Evolutionary conservation across 2,797 vertebrate species (phyloP).

Genomic region (Orientallactaga sibirica): DNA sequence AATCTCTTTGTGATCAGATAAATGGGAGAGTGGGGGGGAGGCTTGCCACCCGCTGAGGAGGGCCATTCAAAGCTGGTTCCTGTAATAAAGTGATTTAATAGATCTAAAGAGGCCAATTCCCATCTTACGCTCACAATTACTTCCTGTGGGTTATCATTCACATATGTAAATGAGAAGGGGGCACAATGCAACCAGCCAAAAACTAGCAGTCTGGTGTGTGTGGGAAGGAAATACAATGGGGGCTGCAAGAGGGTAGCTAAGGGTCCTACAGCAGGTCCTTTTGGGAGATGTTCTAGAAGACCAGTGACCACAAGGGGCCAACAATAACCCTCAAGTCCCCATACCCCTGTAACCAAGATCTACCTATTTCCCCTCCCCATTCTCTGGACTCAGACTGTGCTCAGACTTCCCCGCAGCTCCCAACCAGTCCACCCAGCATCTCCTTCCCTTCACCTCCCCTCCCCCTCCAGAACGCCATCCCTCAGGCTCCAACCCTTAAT

Average conservation of each 20-base stretch:
- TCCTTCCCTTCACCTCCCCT: conserved; percentile 64
- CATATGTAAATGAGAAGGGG: conserved; percentile 88
- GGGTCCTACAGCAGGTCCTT: neutral
- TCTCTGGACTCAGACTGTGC: neutral
- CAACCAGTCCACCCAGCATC: conserved; percentile 67
- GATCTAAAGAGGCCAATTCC: conserved; percentile 91
- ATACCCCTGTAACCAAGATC: neutral
- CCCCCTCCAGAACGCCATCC: conserved; percentile 68
- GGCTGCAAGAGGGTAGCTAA: neutral
- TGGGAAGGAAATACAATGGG: fast-evolving
- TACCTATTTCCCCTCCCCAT: neutral
- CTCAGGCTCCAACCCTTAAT: conserved; percentile 83
- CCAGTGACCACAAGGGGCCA: neutral
- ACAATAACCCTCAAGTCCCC: neutral
- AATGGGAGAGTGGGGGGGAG: conserved; percentile 90
- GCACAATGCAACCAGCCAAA: conserved; percentile 60
- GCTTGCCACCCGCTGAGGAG: conserved; percentile 88
- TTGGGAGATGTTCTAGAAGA: neutral
- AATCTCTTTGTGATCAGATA: conserved; percentile 93
- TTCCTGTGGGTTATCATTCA: conserved; percentile 91
- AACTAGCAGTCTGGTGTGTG: conserved; percentile 34
- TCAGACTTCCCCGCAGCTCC: neutral
- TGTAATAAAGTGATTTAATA: conserved; percentile 98
- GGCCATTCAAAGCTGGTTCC: conserved; percentile 94
- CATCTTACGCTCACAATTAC: conserved; percentile 90